A percentile compares a stretch with the other conserved stretches of the same genome.
Conservation (phyloP, 2,113 vertebrate species). For the Eudorcas thomsonii region DNA sequence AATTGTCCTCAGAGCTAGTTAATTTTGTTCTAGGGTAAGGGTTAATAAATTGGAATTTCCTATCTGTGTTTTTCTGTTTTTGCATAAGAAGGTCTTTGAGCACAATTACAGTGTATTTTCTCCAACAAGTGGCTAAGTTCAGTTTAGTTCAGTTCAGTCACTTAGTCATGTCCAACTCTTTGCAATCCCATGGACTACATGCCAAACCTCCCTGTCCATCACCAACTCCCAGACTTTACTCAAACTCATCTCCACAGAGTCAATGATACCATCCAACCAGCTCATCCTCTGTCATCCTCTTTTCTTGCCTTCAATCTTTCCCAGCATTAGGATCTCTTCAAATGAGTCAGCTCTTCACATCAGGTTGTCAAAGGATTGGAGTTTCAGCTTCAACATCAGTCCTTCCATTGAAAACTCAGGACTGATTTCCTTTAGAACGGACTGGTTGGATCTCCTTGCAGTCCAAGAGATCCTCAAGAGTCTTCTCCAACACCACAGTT, state of each 20-base stretch:
- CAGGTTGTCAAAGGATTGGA: background rate
- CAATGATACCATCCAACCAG: background rate
- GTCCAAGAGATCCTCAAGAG: background rate
- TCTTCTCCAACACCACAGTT: background rate
- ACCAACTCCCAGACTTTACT: background rate
- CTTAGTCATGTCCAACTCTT: background rate
- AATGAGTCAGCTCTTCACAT: accelerated
- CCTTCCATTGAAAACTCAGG: background rate
- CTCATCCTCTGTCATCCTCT: background rate
- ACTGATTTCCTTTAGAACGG: background rate
- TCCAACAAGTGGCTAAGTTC: background rate
- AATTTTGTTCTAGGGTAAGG: background rate
- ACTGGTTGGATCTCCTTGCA: background rate
- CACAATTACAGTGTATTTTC: background rate
- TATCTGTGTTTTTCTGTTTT: background rate
- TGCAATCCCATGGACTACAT: background rate
- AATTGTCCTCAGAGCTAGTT: background rate
- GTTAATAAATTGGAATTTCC: background rate
- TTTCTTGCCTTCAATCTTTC: background rate
- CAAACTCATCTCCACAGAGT: background rate
- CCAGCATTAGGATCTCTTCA: background rate
- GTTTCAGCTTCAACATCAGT: background rate
- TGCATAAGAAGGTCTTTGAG: background rate
- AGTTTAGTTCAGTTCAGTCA: background rate
- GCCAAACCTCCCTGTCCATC: background rate